phyloP scores from a whole-genome alignment of 2,113 vertebrate genomes.

The Physeter macrocephalus region DNA sequence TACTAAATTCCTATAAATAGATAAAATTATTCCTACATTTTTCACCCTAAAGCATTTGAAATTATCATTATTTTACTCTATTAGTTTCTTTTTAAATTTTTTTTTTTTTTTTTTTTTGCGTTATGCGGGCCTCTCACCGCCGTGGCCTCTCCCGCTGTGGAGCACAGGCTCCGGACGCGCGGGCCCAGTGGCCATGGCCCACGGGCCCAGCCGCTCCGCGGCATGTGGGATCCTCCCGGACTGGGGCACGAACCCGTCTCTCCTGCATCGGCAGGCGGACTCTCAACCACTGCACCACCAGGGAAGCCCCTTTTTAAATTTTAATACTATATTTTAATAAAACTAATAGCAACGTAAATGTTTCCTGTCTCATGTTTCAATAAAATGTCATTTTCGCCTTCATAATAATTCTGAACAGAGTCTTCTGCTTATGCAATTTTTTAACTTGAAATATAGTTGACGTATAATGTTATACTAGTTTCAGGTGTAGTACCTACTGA shows the following conservation, averaged over 20 bases:
- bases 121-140: too few species aligned
- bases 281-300: too few species aligned
- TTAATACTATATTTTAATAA: not conserved
- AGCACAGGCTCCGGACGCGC: too few species aligned
- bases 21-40: not conserved
- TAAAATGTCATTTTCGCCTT: not conserved
- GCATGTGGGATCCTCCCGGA: too few species aligned
- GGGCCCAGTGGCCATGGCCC: too few species aligned
- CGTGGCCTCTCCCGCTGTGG: too few species aligned
- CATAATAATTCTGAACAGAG: not conserved
- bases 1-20: not conserved
- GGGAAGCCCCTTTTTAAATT: not conserved
- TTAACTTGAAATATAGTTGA: not conserved
- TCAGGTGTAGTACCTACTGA: not conserved
- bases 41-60: not conserved
- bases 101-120: too few species aligned
- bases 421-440: not conserved
- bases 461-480: not conserved
- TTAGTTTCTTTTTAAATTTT: not conserved
- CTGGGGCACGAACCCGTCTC: too few species aligned
- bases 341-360: not conserved
- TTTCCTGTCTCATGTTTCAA: not conserved
- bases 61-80: conserved; percentile 20
- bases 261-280: too few species aligned
- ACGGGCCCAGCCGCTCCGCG: too few species aligned